Evolutionary conservation across 2,113 vertebrate genomes (phyloP).

Genomic region (Anoplopoma fimbria): DNA sequence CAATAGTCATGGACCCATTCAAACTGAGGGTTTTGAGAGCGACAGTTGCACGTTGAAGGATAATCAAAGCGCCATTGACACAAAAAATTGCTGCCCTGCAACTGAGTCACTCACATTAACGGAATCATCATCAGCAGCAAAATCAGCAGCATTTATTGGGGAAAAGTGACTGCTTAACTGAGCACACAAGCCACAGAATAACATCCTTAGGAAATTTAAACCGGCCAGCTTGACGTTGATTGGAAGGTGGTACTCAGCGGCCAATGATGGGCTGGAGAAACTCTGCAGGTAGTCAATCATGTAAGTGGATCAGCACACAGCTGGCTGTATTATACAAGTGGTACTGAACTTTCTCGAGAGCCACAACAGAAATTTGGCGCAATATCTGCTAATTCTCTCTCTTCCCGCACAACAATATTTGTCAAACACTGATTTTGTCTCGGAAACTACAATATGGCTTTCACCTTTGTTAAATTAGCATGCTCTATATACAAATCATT

Average conservation of each 20-base stretch:
- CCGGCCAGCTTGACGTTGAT: conserved; percentile 40
- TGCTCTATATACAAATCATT: not conserved
- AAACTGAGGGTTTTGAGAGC: conserved; percentile 23
- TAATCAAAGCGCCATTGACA: conserved; percentile 58
- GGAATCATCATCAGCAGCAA: conserved; percentile 52
- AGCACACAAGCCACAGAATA: conserved; percentile 37
- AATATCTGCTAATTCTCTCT: conserved; percentile 2
- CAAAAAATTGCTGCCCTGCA: conserved; percentile 51
- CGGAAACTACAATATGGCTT: not conserved
- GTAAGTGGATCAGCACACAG: conserved; percentile 52
- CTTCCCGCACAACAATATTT: not conserved
- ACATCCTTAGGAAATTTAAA: conserved; percentile 32
- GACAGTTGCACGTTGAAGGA: conserved; percentile 18
- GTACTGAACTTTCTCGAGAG: conserved; percentile 23
- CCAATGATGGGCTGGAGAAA: conserved; percentile 26
- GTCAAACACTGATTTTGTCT: conserved; percentile 10
- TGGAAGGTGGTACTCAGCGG: conserved; percentile 18
- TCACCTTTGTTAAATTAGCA: not conserved
- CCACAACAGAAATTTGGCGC: not conserved
- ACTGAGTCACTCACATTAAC: conserved; percentile 48
- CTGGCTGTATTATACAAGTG: conserved; percentile 42
- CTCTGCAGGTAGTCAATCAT: conserved; percentile 50
- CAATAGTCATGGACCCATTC: conserved; percentile 1
- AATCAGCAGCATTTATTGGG: conserved; percentile 49
- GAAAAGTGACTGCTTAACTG: conserved; percentile 52